Evolutionary conservation across 1,140 invertebrate species (phyloP).

Genomic region (Drosophila insularis): DNA sequence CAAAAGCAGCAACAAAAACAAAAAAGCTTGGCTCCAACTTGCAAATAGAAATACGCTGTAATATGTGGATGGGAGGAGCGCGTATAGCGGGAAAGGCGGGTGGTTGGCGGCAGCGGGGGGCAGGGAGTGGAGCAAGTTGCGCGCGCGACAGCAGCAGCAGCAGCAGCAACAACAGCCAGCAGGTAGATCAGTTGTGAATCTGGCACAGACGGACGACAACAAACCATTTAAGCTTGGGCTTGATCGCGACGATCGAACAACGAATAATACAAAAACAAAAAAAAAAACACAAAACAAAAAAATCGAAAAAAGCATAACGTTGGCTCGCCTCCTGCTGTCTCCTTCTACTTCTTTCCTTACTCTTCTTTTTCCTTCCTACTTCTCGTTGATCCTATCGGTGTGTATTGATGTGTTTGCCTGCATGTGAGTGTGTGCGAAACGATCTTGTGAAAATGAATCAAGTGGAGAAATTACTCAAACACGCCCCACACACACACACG

Average conservation of each 20-base stretch:
- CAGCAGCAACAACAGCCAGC: conserved; percentile 55
- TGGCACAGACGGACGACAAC: conserved; percentile 70
- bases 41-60: conserved; percentile 40
- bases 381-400: conserved; percentile 25
- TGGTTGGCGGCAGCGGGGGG: neutral
- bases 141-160: conserved; percentile 51
- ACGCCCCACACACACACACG: conserved; percentile 9
- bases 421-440: conserved; percentile 41
- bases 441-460: conserved; percentile 26
- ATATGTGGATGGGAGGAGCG: conserved; percentile 9
- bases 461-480: conserved; percentile 15
- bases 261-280: conserved; percentile 27
- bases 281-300: neutral
- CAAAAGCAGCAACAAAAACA: conserved; percentile 20
- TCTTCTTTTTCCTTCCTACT: conserved; percentile 18
- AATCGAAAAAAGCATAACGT: conserved; percentile 26
- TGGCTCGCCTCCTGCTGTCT: conserved; percentile 52
- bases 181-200: conserved; percentile 80
- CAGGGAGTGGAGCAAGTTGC: conserved; percentile 17
- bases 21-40: conserved; percentile 42
- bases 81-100: neutral
- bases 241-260: conserved; percentile 44
- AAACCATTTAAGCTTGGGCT: conserved; percentile 71
- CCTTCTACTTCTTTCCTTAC: conserved; percentile 14
- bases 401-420: conserved; percentile 34